phyloP scores from a whole-genome alignment of 2,797 vertebrate species.

The Sibirionetta formosa region DNA sequence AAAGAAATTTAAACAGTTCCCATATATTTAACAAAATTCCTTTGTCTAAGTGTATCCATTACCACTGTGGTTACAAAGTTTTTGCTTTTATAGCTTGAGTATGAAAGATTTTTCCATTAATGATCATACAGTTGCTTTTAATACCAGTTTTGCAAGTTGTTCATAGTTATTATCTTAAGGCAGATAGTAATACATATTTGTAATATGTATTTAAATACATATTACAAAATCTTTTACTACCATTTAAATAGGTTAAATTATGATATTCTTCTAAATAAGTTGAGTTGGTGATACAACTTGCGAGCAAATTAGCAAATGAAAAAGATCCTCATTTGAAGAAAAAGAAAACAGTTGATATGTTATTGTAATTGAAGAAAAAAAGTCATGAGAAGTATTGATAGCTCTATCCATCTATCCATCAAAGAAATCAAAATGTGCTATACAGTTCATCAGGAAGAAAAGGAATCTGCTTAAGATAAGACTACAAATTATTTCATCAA shows the following conservation, averaged over 20 bases:
- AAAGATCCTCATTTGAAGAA: background rate
- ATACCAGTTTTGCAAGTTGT: background rate
- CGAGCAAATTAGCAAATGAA: background rate
- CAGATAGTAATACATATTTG: background rate
- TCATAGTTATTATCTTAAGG: background rate
- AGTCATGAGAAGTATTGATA: background rate
- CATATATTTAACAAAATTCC: background rate
- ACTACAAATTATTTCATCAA: background rate
- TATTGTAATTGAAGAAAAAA: background rate
- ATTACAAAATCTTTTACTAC: background rate
- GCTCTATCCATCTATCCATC: background rate
- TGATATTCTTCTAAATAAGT: background rate
- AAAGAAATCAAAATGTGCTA: background rate
- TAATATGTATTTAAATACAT: background rate
- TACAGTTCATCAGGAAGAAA: background rate
- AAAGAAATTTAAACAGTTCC: background rate
- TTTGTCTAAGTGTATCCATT: background rate
- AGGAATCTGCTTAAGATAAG: background rate
- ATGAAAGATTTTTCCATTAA: background rate
- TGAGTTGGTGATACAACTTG: background rate
- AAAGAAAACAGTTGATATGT: background rate
- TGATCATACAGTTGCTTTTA: background rate
- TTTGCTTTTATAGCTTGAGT: background rate
- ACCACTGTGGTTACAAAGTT: accelerated
- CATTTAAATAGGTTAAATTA: background rate